Evolutionary conservation across 2,113 vertebrate species (phyloP).

Genomic region (Austrofundulus limnaeus): DNA sequence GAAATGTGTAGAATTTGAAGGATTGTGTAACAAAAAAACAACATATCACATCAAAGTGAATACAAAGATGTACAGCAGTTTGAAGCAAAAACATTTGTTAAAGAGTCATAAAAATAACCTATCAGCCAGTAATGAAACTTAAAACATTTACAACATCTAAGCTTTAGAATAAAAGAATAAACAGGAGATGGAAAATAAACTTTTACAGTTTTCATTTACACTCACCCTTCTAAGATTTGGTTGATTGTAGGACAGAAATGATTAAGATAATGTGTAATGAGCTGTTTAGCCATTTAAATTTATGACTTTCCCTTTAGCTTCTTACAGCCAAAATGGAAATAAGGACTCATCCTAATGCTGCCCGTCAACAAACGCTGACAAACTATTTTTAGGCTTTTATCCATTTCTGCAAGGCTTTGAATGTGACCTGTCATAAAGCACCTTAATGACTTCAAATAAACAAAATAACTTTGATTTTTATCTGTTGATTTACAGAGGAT

Average conservation of each 20-base stretch:
- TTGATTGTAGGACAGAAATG: background rate
- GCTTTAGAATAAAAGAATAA: background rate
- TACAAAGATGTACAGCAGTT: too few species aligned
- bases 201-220: background rate
- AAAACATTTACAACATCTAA: too few species aligned
- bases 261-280: background rate
- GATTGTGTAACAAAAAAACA: background rate
- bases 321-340: background rate
- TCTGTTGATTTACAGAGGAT: too few species aligned
- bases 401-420: background rate
- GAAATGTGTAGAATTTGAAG: background rate
- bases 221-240: too few species aligned
- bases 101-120: background rate
- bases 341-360: background rate
- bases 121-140: too few species aligned
- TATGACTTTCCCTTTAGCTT: background rate
- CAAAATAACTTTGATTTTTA: too few species aligned
- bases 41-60: conserved; percentile 4
- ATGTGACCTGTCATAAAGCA: background rate
- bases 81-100: too few species aligned
- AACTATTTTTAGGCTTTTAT: background rate
- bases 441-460: too few species aligned
- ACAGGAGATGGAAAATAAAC: background rate
- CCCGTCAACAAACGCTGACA: background rate
- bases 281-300: background rate